These are phyloP conservation scores for Nibea coibor DNA, from an alignment of 2,113 vertebrate genomes.

Conservation along the genomic window DNA sequence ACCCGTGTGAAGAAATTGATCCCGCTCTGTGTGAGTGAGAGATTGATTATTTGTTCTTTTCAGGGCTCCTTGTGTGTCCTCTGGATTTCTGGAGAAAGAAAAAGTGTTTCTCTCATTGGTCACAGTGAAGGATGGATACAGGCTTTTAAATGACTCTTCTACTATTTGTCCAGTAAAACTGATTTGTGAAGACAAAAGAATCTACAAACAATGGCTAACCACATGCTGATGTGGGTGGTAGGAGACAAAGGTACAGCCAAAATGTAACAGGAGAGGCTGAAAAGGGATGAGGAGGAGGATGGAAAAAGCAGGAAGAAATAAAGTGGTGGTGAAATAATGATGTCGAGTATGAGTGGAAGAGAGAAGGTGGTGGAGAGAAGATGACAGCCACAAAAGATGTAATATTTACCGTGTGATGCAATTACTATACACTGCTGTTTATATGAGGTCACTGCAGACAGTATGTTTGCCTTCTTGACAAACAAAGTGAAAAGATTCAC, in stretches of 20 bases:
- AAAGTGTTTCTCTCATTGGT: conserved; percentile 3
- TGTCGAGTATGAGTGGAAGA: not conserved
- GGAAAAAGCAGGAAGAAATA: conserved; percentile 2
- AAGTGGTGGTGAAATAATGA: conserved; percentile 11
- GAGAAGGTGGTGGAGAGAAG: not conserved
- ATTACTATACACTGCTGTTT: not conserved
- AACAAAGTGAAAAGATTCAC: not conserved
- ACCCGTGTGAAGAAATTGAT: conserved; percentile 21
- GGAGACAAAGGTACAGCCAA: conserved; percentile 31
- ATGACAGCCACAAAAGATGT: not conserved
- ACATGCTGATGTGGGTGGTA: conserved; percentile 42
- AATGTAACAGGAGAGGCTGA: conserved; percentile 22
- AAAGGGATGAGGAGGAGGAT: conserved; percentile 25
- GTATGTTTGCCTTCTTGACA: not conserved
- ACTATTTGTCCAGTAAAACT: not conserved
- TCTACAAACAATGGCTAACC: conserved; percentile 26
- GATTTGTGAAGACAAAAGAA: conserved; percentile 27
- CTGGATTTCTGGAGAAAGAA: not conserved
- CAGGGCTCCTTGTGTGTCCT: conserved; percentile 38
- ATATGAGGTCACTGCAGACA: not conserved
- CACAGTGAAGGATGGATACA: not conserved
- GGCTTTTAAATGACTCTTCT: not conserved
- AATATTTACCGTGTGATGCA: not conserved
- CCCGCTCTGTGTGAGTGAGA: conserved; percentile 9
- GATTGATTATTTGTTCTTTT: conserved; percentile 25